phyloP scores from a whole-genome alignment of 2,113 vertebrate genomes.

The Sterna hirundo region DNA sequence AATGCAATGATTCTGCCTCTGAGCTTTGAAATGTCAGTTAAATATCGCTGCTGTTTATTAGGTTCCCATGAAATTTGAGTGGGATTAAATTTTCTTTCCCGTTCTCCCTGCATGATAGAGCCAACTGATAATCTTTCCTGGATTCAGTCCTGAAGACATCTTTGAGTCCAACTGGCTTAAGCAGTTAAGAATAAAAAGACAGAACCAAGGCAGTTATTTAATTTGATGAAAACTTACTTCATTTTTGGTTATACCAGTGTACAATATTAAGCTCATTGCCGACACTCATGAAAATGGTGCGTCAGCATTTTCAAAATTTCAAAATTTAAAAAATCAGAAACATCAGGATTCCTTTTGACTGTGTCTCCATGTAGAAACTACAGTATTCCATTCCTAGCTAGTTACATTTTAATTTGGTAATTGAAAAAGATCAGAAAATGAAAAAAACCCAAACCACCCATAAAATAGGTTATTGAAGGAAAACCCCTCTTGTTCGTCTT shows the following conservation, averaged over 20 bases:
- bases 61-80: constrained; percentile 12
- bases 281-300: background rate
- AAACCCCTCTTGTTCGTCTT: background rate
- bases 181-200: background rate
- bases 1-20: constrained; percentile 5
- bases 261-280: background rate
- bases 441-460: background rate
- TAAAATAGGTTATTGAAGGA: background rate
- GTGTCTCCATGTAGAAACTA: background rate
- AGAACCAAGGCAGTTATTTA: background rate
- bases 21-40: constrained; percentile 45
- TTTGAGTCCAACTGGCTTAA: background rate
- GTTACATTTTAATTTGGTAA: background rate
- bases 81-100: constrained; percentile 20
- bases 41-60: constrained; percentile 40
- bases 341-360: background rate
- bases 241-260: background rate
- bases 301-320: too few species aligned
- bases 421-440: background rate
- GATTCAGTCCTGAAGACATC: background rate
- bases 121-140: background rate
- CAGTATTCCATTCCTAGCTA: background rate
- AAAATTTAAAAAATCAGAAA: background rate
- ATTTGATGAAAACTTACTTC: background rate
- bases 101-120: background rate